Base-by-base conservation (phyloP, 2,797 vertebrate genomes). In the Cryptoblepharus egeriae region DNA sequence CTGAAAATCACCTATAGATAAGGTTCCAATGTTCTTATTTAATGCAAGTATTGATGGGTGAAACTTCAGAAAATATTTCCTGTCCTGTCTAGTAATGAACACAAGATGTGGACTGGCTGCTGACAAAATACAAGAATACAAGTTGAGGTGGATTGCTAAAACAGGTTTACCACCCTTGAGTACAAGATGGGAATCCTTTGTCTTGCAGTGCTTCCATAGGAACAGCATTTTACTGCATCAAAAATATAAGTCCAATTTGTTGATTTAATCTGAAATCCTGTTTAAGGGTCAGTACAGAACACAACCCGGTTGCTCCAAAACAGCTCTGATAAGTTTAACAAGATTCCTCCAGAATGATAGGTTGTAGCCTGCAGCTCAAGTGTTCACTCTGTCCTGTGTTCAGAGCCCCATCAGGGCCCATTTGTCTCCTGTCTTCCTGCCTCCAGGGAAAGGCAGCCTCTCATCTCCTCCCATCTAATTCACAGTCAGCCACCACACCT, bases 361-460 rank as follows among this genome's bases (percentile, higher is more conserved):
- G 32, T 12, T 67, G 42, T 26, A 8, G 20, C 8, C 55, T 28
- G 32, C 22, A 42, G 35, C 28, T 60, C 70, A 63, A 65, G 57
- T 37, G 18, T 15, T 18, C 35, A 42, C 28, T 58, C 32, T 30
- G 20, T 42, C 22, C 35, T 42, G 11, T 26, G 30, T 57, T 75
- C 45, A 74, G 32, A 68, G 35, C 15, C 55, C 6, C 42, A 12
- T 18, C n/a, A 12, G 6, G 12, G 35, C 9, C n/a, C 63, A 58
- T 74, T 74, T 15, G 24, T 45, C 28, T 67, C 61, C 45, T 65
- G 16, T n/a, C n/a, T 42, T 58, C 42, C 72, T 75, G 52, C 72
- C 72, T 75, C 15, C 49, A 75, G 63, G 72, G 20, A 81, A 75
- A 30, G 52, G 35, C 52, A 67, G 71, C 24, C n/a, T 75, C 63